Evolutionary conservation across 1,140 invertebrate species (phyloP), one percentile per base, ranked within the genome.

Genomic region (Calliopsis andreniformis): DNA sequence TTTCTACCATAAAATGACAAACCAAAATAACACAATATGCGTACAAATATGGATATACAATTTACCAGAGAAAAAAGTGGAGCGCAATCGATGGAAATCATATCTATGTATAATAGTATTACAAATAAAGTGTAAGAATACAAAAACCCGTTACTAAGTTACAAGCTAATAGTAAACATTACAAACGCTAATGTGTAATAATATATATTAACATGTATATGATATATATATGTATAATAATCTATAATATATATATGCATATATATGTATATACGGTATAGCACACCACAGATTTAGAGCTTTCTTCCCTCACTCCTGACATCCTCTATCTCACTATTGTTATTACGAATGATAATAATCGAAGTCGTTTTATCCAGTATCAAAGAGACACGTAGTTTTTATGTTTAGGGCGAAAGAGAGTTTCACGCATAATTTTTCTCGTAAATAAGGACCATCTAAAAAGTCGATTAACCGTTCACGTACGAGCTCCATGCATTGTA

Each of bases 321-420:
- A n/a, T n/a, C n/a, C n/a, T n/a, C n/a, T n/a, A n/a, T n/a, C n/a
- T n/a, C n/a, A n/a, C n/a, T n/a, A 56, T 49, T 23, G n/a, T 18
- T 7, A 45, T 30, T 10, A 51, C 61, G 35, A 42, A 58, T 72
- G 10, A 39, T 39, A 39, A 10, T n/a, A 77, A 76, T 80, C 58
- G 55, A 62, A 76, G 69, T 51, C 85, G 83, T 86, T 89, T 90
- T 89, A 90, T 88, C 87, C 88, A 89, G 87, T 86, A 83, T 76
- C 82, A 80, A 84, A 69, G 58, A 80, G 69, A 84, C 77, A 80
- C 45, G 51, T 70, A 59, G 75, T 62, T 61, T 10, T 30, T 53
- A 56, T 61, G 20, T 45, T 28, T 53, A 51, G 32, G 20, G n/a
- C 49, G 30, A 71, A 39, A 47, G 47, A 66, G 7, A 77, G 16